Evolutionary conservation across 2,888 invertebrate genomes (phyloP).

Genomic region (Leistus spinibarbis): DNA sequence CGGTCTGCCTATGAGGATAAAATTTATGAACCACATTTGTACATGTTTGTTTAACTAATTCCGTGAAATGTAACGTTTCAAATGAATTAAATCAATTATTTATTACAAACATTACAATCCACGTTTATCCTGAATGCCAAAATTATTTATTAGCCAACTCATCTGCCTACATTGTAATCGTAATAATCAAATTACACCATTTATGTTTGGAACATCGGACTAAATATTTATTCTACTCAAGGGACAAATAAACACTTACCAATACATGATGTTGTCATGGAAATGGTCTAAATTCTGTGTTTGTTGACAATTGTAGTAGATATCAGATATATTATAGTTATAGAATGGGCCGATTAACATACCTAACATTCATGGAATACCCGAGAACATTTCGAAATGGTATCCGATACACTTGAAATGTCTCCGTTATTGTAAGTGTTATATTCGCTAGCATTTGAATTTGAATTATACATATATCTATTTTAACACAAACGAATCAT

Average conservation of each 20-base stretch:
- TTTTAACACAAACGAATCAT: neutral
- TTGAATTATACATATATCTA: neutral
- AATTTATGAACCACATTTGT: too few species aligned
- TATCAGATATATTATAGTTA: neutral
- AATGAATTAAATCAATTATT: too few species aligned
- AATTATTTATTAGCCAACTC: too few species aligned
- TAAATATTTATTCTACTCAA: neutral
- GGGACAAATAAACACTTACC: neutral
- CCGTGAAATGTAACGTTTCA: too few species aligned
- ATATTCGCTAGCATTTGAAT: neutral
- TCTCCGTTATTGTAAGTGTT: neutral
- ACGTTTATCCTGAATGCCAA: too few species aligned
- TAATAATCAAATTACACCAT: too few species aligned
- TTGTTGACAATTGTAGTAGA: neutral
- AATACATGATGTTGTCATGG: neutral
- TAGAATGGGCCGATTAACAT: neutral
- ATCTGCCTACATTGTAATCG: too few species aligned
- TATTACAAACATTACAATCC: too few species aligned
- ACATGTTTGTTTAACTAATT: too few species aligned
- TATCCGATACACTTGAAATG: neutral
- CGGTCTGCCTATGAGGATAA: too few species aligned
- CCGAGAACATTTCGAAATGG: neutral
- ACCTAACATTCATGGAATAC: too few species aligned
- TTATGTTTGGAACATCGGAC: too few species aligned
- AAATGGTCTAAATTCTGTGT: neutral